Conservation (phyloP, 2,113 vertebrate genomes). For the Antigone vipio region DNA sequence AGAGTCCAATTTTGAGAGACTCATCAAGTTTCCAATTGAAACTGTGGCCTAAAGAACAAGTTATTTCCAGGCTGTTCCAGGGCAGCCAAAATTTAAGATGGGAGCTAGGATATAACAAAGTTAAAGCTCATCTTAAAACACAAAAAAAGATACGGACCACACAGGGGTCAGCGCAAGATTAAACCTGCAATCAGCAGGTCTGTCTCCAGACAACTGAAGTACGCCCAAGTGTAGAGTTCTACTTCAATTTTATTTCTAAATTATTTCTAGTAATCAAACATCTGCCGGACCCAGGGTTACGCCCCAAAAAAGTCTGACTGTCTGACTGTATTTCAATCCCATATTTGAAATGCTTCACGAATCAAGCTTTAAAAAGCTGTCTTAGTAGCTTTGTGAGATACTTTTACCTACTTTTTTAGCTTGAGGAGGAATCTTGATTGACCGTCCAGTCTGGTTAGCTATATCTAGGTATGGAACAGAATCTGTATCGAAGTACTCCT, state of each 20-base stretch:
- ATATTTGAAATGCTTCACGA: not conserved
- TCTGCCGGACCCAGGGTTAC: not conserved
- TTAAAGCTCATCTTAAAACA: not conserved
- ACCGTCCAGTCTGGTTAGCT: conserved; percentile 92
- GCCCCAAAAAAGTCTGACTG: not conserved
- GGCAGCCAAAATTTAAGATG: not conserved
- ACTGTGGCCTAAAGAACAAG: not conserved
- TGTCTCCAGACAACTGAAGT: not conserved
- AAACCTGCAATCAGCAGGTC: not conserved
- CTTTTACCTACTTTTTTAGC: conserved; percentile 84
- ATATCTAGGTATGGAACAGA: conserved; percentile 88
- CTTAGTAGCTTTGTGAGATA: not conserved
- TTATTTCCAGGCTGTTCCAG: not conserved
- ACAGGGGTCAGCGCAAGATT: not conserved
- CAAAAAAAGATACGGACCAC: not conserved
- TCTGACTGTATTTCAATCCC: not conserved
- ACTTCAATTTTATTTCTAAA: not conserved
- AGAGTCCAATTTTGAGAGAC: not conserved
- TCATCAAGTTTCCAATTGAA: not conserved
- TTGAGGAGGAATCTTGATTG: conserved; percentile 82
- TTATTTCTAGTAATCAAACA: not conserved
- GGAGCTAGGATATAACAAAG: not conserved
- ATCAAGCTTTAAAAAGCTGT: not conserved
- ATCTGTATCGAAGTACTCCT: conserved; percentile 81
- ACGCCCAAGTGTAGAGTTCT: not conserved